Percentiles rank a stretch among this genome's conserved stretches.
These are phyloP conservation scores for Sardinella longiceps DNA, from an alignment of 2,797 vertebrate species.

Conservation along the genomic window DNA sequence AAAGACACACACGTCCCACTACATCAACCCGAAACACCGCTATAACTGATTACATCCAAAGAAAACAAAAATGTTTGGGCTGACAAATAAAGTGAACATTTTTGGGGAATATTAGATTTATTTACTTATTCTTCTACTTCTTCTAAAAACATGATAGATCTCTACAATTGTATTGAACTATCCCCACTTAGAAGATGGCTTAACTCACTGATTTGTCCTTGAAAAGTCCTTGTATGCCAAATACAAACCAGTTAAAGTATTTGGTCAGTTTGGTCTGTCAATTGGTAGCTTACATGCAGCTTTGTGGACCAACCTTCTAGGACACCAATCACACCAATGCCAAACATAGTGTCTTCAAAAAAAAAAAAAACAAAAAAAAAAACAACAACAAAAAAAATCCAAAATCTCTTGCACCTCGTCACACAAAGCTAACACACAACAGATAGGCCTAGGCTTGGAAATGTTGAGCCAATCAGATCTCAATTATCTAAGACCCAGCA, in stretches of 20 bases:
- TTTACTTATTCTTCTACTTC: background rate
- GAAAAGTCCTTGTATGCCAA: background rate
- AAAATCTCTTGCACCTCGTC: background rate
- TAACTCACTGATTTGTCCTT: background rate
- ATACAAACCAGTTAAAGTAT: background rate
- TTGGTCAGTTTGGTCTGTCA: background rate
- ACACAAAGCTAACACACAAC: background rate
- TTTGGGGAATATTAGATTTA: background rate
- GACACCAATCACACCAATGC: background rate
- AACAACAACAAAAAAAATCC: background rate
- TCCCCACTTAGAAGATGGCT: background rate
- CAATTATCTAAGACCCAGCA: too few relatives aligned
- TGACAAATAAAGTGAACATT: background rate
- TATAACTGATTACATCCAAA: background rate
- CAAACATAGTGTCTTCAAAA: background rate
- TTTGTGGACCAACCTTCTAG: background rate
- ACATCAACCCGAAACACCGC: background rate
- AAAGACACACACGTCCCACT: slow-evolving; percentile 27
- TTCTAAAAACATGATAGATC: background rate
- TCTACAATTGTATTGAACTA: background rate
- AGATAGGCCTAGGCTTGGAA: background rate
- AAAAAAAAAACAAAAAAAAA: background rate
- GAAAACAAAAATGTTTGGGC: background rate
- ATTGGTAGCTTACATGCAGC: background rate
- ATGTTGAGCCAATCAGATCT: background rate